Evolutionary conservation across 2,113 vertebrate genomes (phyloP).

Genomic region (Saguinus imperator): DNA sequence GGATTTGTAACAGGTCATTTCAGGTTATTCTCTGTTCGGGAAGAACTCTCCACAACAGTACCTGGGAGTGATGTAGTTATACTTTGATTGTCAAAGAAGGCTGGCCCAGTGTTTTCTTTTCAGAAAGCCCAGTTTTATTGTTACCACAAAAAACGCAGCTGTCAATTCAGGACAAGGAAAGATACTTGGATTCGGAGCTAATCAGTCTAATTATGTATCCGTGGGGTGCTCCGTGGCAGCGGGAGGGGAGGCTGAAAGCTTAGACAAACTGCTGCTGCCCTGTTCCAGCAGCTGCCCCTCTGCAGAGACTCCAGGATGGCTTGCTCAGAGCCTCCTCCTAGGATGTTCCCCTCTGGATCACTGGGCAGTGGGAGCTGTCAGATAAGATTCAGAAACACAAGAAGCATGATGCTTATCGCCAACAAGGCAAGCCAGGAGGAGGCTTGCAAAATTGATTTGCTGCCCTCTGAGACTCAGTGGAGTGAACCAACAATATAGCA

Average conservation of each 20-base stretch:
- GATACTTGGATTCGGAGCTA: neutral
- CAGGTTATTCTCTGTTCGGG: neutral
- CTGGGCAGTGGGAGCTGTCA: neutral
- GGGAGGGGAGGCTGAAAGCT: rapidly evolving
- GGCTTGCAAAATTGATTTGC: neutral
- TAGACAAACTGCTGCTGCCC: rapidly evolving
- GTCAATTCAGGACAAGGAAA: neutral
- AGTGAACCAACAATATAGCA: rapidly evolving
- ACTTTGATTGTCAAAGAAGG: neutral
- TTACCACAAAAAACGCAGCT: neutral
- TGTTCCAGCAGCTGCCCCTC: neutral
- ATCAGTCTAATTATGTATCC: neutral
- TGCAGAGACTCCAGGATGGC: neutral
- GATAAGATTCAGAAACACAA: neutral
- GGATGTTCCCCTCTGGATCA: neutral
- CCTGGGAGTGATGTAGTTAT: neutral
- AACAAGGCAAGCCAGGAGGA: neutral
- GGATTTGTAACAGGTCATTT: neutral
- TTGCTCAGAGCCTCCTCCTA: neutral
- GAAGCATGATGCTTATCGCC: neutral
- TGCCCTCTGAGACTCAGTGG: neutral
- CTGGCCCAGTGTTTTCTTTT: neutral
- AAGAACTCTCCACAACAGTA: neutral
- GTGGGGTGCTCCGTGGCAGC: rapidly evolving
- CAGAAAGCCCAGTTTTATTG: neutral